phyloP scores from a whole-genome alignment of 1,140 invertebrate genomes.

The Tetranychus cinnabarinus region DNA sequence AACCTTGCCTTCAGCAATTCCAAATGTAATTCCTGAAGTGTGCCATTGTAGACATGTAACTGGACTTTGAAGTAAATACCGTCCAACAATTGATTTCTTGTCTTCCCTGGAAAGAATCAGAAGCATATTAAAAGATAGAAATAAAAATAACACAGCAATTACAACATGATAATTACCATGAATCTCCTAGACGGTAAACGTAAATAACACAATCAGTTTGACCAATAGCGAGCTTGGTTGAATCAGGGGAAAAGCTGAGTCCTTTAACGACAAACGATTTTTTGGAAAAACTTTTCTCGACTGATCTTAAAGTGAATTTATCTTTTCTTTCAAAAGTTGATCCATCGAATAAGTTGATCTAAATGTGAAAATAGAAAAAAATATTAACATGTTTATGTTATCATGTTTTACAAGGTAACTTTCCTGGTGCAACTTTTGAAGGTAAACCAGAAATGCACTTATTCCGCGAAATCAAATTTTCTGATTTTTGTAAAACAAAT shows the following conservation, averaged over 20 bases:
- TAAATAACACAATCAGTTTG: slow-evolving; percentile 94
- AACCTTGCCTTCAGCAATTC: slow-evolving; percentile 65
- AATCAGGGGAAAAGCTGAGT: slow-evolving; percentile 82
- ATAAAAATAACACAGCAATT: slow-evolving; percentile 8
- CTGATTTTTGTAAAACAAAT: too few relatives aligned
- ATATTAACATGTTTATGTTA: not conserved
- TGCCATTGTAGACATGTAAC: slow-evolving; percentile 65
- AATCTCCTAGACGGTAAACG: slow-evolving; percentile 87
- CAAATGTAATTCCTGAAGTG: slow-evolving; percentile 60
- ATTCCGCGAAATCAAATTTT: too few relatives aligned
- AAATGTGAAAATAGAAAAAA: not conserved
- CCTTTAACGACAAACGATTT: slow-evolving; percentile 46
- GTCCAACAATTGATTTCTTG: slow-evolving; percentile 95
- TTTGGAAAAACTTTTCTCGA: slow-evolving; percentile 3
- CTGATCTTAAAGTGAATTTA: slow-evolving; percentile 8
- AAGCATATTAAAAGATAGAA: not conserved
- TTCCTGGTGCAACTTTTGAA: too few relatives aligned
- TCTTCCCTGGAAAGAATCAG: slow-evolving; percentile 36
- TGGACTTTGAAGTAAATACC: slow-evolving; percentile 64
- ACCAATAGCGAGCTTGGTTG: slow-evolving; percentile 74
- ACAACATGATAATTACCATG: slow-evolving; percentile 36
- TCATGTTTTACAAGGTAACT: too few relatives aligned
- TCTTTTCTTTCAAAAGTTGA: slow-evolving; percentile 5
- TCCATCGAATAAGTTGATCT: slow-evolving; percentile 4
- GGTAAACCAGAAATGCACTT: too few relatives aligned